Evolutionary conservation across 2,797 vertebrate genomes (phyloP), one percentile per base, ranked within the genome.

Genomic region (Fistularia commersonii): DNA sequence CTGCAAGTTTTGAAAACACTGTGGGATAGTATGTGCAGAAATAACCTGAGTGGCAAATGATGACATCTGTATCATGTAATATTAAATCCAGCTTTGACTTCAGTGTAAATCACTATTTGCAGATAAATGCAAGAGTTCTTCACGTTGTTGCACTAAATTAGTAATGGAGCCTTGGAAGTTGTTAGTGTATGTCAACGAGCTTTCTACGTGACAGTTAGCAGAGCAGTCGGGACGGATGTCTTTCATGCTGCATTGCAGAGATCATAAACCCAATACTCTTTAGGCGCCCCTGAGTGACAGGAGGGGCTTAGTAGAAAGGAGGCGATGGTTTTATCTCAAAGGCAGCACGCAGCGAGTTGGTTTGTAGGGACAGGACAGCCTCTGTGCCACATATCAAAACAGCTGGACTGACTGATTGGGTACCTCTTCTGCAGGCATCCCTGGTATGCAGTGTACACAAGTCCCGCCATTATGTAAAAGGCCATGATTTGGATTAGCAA

Each of bases 321-420:
- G 66, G 57, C 33, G 41, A 62, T 41, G 57, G 71, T 66, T 11
- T 81, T 72, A 84, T 81, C 79, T 85, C 79, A 83, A 83, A 83
- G 71, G 65, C 78, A 53, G 57, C 64, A 53, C 77, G 84, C 82
- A 79, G 63, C 62, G 62, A 37, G 54, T 52, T 11, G 38, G 40
- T 9, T 1, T 58, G 32, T 14, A 55, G 72, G 77, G 75, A 83
- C 76, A 85, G 85, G 77, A 63, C 72, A 73, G 79, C 81, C 80
- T 85, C 78, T 87, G 77, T 85, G 74, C 64, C 84, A 68, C 70
- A 81, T 74, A 82, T 85, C 75, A 77, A 82, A 87, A 84, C 79
- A 85, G 80, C 83, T 85, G 81, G 83, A 84, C 58, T 83, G 81
- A 87, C 81, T 81, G 85, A 87, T 86, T 67, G 84, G 74, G 69